Evolutionary conservation across 2,113 vertebrate genomes (phyloP).

Genomic region (Microcebus murinus): DNA sequence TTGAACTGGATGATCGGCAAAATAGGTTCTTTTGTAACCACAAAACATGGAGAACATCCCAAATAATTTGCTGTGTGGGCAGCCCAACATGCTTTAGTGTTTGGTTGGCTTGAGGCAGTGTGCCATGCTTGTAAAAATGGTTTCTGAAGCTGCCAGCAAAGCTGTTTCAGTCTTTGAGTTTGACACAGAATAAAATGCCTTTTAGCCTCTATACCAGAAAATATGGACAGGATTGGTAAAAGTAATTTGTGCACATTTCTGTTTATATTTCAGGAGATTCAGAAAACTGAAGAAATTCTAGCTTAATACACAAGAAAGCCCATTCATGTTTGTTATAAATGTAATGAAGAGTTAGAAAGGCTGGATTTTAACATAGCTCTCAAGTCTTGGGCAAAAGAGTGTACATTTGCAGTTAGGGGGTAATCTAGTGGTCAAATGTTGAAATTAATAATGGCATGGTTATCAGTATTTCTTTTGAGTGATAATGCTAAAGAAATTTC

Average conservation of each 20-base stretch:
- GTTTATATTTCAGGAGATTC: neutral
- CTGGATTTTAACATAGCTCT: constrained; percentile 18
- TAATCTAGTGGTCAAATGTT: neutral
- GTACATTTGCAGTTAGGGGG: neutral
- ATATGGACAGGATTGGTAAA: constrained; percentile 8
- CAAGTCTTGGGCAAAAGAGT: neutral
- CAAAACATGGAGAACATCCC: constrained; percentile 69
- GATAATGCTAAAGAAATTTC: constrained; percentile 20
- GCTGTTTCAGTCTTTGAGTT: constrained; percentile 62
- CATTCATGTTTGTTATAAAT: neutral
- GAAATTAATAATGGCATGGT: constrained; percentile 2
- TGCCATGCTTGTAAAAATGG: constrained; percentile 58
- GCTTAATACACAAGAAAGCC: neutral
- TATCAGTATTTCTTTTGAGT: constrained; percentile 10
- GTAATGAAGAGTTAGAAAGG: neutral
- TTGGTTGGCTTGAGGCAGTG: constrained; percentile 62
- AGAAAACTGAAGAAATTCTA: constrained; percentile 7
- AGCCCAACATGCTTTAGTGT: constrained; percentile 53
- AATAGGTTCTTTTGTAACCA: constrained; percentile 69
- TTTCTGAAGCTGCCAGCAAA: constrained; percentile 57
- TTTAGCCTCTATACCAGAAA: constrained; percentile 27
- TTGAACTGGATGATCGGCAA: constrained; percentile 55
- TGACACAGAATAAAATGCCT: constrained; percentile 50
- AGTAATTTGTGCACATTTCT: constrained; percentile 24
- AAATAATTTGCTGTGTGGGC: constrained; percentile 76